phyloP scores from a whole-genome alignment of 2,888 invertebrate genomes.

The Apodemia zela region DNA sequence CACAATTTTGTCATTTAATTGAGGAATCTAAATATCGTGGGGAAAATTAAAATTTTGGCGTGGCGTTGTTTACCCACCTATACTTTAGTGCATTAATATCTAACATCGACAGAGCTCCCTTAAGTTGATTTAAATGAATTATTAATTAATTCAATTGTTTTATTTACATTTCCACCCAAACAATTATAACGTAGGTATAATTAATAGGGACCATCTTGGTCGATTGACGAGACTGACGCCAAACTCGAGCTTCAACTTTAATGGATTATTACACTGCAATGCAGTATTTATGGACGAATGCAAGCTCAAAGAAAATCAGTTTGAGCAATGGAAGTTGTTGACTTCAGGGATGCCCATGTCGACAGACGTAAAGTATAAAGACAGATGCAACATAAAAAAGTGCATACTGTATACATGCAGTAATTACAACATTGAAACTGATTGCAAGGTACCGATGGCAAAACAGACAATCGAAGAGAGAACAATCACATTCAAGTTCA shows the following conservation, averaged over 20 bases:
- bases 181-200: too few relatives aligned
- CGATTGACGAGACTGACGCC: constrained; percentile 36
- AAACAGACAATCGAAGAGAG: neutral
- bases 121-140: too few relatives aligned
- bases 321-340: constrained; percentile 43
- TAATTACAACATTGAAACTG: too few relatives aligned
- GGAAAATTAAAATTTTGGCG: too few relatives aligned
- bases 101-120: too few relatives aligned
- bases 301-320: constrained; percentile 41
- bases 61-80: too few relatives aligned
- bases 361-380: constrained; percentile 33
- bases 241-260: constrained; percentile 36
- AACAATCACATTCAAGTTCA: neutral
- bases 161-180: too few relatives aligned
- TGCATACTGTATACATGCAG: neutral
- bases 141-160: neutral
- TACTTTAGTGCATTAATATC: too few relatives aligned
- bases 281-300: constrained; percentile 43
- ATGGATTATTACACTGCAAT: constrained; percentile 33
- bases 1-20: too few relatives aligned
- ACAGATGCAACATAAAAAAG: neutral
- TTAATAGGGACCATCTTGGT: too few relatives aligned
- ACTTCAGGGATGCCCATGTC: constrained; percentile 35
- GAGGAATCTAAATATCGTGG: too few relatives aligned
- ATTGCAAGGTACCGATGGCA: neutral